A percentile compares a stretch with the other conserved stretches of the same genome.
Evolutionary conservation across 92 coral and sea anemone species (phyloP).

Genomic region (Umimayanthus kanabou): DNA sequence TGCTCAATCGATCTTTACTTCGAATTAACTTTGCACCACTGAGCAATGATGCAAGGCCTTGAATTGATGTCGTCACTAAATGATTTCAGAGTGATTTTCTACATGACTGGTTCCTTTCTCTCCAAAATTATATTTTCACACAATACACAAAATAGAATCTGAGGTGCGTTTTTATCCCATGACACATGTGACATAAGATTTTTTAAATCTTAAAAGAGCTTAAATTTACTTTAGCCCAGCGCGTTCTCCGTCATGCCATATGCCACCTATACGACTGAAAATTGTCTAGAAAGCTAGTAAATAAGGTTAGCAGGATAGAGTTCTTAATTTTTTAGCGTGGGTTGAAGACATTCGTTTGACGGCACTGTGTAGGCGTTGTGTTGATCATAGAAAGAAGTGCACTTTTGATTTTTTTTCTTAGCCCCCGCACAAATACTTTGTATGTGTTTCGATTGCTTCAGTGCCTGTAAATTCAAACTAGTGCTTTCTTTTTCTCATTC

Average conservation of each 20-base stretch:
- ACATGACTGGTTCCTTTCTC: background rate
- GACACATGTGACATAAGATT: background rate
- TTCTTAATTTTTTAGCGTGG: background rate
- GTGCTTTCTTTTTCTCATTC: background rate
- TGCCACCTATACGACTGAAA: background rate
- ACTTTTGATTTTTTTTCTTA: background rate
- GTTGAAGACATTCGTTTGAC: background rate
- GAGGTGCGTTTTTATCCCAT: background rate
- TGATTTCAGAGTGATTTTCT: background rate
- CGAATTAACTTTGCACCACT: background rate
- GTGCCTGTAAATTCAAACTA: background rate
- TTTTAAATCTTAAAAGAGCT: too few species aligned
- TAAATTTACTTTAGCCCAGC: background rate
- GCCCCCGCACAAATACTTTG: background rate
- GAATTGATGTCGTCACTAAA: background rate
- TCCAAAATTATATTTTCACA: background rate
- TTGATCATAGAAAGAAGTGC: background rate
- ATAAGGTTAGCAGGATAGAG: too few species aligned
- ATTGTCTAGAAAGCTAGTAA: background rate
- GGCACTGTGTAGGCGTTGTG: conserved; percentile 2
- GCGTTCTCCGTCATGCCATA: background rate
- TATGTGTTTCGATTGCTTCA: too few species aligned
- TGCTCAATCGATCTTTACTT: too few species aligned
- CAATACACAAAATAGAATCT: background rate
- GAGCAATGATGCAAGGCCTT: background rate